Evolutionary conservation across 2,888 invertebrate species (phyloP).

Genomic region (Drosophila eohydei): DNA sequence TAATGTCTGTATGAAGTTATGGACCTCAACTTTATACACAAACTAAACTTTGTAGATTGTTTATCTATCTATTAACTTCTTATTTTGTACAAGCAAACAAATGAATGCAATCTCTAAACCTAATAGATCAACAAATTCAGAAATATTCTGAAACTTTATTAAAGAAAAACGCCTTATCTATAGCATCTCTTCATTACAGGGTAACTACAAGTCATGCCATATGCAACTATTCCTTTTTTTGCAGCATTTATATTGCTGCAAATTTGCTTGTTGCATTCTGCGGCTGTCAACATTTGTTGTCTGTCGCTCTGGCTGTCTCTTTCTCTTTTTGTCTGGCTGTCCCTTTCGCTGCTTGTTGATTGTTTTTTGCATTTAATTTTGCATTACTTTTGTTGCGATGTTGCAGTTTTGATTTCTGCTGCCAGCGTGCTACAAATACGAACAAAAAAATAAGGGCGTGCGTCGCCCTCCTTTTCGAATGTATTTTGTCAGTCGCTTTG

Average conservation of each 20-base stretch:
- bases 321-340: slow-evolving; percentile 10
- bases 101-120: neutral
- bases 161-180: neutral
- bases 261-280: slow-evolving; percentile 58
- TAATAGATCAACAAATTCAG: too few species aligned
- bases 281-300: slow-evolving; percentile 57
- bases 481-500: slow-evolving; percentile 42
- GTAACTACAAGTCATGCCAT: neutral
- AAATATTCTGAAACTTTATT: neutral
- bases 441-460: slow-evolving; percentile 61
- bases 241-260: slow-evolving; percentile 21
- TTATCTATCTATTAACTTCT: too few species aligned
- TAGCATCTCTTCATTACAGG: neutral
- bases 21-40: too few species aligned
- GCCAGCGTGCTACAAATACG: slow-evolving; percentile 27
- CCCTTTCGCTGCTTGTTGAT: slow-evolving; percentile 43
- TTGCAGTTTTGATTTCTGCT: slow-evolving; percentile 73
- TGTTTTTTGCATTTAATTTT: slow-evolving; percentile 74
- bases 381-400: slow-evolving; percentile 65
- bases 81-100: too few species aligned
- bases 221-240: neutral
- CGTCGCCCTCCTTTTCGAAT: slow-evolving; percentile 30
- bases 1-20: neutral
- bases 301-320: neutral
- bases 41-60: too few species aligned